Conservation (phyloP, 2,113 vertebrate genomes). For the Oryzias curvinotus region DNA sequence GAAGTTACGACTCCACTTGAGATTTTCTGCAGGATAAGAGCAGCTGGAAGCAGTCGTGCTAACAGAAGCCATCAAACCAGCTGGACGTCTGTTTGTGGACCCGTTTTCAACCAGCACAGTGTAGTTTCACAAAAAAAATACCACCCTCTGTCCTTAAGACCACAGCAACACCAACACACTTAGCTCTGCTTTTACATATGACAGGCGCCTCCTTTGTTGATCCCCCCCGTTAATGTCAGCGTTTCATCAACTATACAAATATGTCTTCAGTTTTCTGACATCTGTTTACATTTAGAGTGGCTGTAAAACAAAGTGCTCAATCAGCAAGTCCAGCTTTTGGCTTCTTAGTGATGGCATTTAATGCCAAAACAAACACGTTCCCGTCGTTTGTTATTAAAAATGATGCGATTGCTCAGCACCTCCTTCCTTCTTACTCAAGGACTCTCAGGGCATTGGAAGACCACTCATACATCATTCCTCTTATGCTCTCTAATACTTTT, state of each 20-base stretch:
- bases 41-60: conserved; percentile 13
- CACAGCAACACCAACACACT: background rate
- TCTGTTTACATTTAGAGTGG: background rate
- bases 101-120: conserved; percentile 12
- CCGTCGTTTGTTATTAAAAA: background rate
- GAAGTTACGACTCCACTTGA: conserved; percentile 20
- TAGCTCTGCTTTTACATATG: background rate
- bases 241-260: background rate
- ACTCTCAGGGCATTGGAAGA: conserved; percentile 7
- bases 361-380: background rate
- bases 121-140: conserved; percentile 27
- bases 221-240: background rate
- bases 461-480: no score
- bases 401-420: conserved; percentile 8
- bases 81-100: conserved; percentile 7
- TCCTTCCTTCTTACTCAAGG: conserved; percentile 39
- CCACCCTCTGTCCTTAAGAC: background rate
- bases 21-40: conserved; percentile 16
- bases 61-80: conserved; percentile 6
- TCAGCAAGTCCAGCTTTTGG: background rate
- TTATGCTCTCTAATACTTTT: no score
- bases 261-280: background rate
- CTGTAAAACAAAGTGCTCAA: background rate
- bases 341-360: background rate
- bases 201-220: background rate